A percentile compares a stretch with the other conserved stretches of the same genome.
These are phyloP conservation scores for Neoaliturus tenellus DNA, from an alignment of 2,888 invertebrate genomes.

Conservation along the genomic window DNA sequence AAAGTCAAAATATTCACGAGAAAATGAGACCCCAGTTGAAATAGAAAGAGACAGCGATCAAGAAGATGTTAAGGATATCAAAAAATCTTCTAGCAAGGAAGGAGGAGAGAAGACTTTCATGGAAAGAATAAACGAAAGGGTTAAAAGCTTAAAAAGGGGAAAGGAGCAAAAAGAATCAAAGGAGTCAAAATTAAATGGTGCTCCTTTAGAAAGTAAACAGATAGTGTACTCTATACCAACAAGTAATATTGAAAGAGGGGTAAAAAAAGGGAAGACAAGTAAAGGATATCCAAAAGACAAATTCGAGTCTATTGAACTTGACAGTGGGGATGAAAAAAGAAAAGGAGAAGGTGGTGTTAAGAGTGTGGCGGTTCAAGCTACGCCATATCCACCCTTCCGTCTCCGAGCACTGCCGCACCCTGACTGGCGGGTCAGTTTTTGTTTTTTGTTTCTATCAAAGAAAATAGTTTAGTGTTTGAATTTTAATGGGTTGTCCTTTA, in stretches of 20 bases:
- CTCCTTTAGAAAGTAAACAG: constrained; percentile 29
- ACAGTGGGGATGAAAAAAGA: constrained; percentile 45
- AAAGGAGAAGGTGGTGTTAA: constrained; percentile 20
- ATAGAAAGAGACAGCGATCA: constrained; percentile 21
- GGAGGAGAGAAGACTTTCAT: constrained; percentile 50
- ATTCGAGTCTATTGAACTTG: constrained; percentile 50
- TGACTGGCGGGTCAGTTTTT: constrained; percentile 60
- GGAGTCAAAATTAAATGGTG: constrained; percentile 45
- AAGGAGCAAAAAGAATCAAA: constrained; percentile 7
- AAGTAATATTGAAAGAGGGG: constrained; percentile 39
- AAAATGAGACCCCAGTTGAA: background rate
- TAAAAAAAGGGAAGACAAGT: background rate
- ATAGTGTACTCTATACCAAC: constrained; percentile 40
- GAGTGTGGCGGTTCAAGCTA: constrained; percentile 72
- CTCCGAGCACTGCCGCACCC: constrained; percentile 76
- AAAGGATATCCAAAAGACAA: constrained; percentile 41
- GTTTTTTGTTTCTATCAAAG: too few relatives aligned
- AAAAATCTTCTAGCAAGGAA: constrained; percentile 37
- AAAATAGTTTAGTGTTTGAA: too few relatives aligned
- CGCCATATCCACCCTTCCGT: constrained; percentile 74
- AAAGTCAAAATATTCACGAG: constrained; percentile 26
- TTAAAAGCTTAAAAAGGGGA: constrained; percentile 36
- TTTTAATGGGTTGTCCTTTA: too few relatives aligned
- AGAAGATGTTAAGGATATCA: background rate
- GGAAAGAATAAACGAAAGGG: constrained; percentile 53